A percentile compares a stretch with the other conserved stretches of the same genome.
These are phyloP conservation scores for Micrasema longulum DNA, from an alignment of 1,140 invertebrate genomes.

Conservation along the genomic window DNA sequence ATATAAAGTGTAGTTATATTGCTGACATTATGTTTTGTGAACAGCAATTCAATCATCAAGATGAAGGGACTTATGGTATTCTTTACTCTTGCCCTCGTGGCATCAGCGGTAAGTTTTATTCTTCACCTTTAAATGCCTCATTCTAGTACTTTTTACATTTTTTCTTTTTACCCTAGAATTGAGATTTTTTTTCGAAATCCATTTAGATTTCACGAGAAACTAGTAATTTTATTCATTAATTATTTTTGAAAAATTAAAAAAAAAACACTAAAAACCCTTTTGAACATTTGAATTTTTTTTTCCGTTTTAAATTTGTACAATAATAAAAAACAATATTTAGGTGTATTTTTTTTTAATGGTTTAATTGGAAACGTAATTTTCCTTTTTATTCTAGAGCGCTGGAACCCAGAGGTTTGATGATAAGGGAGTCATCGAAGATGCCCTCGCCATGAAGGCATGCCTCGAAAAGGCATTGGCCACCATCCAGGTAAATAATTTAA, in stretches of 20 bases:
- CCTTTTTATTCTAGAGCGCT: conserved; percentile 12
- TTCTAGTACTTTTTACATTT: background rate
- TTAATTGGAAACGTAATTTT: no score
- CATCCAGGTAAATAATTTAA: conserved; percentile 15
- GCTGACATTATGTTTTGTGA: background rate
- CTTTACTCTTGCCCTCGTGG: conserved; percentile 39
- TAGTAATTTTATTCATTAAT: no score
- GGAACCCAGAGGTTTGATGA: background rate
- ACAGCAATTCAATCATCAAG: conserved; percentile 15
- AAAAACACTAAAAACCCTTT: background rate
- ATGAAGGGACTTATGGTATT: conserved; percentile 43
- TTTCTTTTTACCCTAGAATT: background rate
- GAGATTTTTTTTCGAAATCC: no score
- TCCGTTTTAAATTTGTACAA: no score
- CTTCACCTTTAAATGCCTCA: background rate
- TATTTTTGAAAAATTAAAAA: no score
- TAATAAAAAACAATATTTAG: no score
- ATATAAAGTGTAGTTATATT: conserved; percentile 8
- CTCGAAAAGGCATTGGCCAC: conserved; percentile 1
- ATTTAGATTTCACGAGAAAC: no score
- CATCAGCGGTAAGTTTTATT: conserved; percentile 26
- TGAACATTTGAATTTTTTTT: no score
- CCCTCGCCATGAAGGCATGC: conserved; percentile 23
- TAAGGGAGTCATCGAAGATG: conserved; percentile 27
- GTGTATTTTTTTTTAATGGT: no score